Evolutionary conservation across 2,888 invertebrate genomes (phyloP).

Genomic region (Eupithecia subfuscata): DNA sequence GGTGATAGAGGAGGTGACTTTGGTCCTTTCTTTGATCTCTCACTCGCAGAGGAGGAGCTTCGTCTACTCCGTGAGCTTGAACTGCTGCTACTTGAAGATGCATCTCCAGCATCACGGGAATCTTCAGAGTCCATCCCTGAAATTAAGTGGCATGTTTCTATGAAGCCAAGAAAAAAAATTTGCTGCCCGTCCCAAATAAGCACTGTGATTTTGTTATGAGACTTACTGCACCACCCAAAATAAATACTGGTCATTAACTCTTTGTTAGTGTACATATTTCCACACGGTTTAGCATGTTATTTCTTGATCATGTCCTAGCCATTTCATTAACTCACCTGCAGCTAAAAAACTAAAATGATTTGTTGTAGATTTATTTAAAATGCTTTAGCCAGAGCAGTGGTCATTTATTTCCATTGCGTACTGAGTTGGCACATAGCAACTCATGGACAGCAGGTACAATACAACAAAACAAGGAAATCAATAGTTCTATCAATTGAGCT

Average conservation of each 20-base stretch:
- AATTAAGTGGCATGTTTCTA: conserved; percentile 57
- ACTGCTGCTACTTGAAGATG: conserved; percentile 80
- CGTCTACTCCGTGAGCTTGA: conserved; percentile 75
- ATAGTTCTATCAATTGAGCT: neutral
- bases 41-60: conserved; percentile 75
- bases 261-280: conserved; percentile 56
- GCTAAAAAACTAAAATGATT: neutral
- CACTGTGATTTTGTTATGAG: conserved; percentile 50
- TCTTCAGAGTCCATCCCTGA: conserved; percentile 86
- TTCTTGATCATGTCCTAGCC: conserved; percentile 6
- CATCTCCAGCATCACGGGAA: conserved; percentile 81
- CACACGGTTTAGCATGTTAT: conserved; percentile 42
- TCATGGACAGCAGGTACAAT: neutral
- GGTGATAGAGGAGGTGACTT: conserved; percentile 67
- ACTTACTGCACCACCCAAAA: conserved; percentile 52
- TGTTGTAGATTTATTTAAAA: neutral
- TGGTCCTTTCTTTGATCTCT: conserved; percentile 68
- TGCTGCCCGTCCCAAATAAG: conserved; percentile 58
- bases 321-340: conserved; percentile 22
- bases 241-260: conserved; percentile 29
- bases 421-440: neutral
- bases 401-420: neutral
- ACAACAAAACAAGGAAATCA: conserved; percentile 4
- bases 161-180: conserved; percentile 44
- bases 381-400: neutral